Evolutionary conservation across 2,797 vertebrate genomes (phyloP).

Genomic region (Periophthalmus magnuspinnatus): DNA sequence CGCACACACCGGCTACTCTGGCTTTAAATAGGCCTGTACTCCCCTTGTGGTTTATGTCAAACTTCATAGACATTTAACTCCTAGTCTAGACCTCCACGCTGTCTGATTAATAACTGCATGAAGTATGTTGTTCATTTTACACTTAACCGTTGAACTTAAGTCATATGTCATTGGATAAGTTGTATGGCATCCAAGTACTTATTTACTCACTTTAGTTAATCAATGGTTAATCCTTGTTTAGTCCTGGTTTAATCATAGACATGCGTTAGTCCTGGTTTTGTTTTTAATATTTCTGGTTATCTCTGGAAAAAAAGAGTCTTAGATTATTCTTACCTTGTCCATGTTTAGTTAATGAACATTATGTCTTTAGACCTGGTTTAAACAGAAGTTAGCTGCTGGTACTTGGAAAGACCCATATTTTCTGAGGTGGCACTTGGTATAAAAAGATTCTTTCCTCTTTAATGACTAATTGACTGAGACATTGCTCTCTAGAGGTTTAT

Average conservation of each 20-base stretch:
- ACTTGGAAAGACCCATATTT: not conserved
- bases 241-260: not conserved
- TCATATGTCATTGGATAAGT: not conserved
- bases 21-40: slow-evolving; percentile 76
- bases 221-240: not conserved
- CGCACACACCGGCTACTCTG: slow-evolving; percentile 56
- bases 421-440: not conserved
- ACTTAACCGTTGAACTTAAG: not conserved
- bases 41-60: slow-evolving; percentile 69
- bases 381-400: not conserved
- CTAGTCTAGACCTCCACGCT: slow-evolving; percentile 22
- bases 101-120: slow-evolving; percentile 12
- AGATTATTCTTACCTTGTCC: not conserved
- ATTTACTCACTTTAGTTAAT: not conserved
- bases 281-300: not conserved
- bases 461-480: not conserved
- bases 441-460: not conserved
- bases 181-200: not conserved
- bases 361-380: not conserved
- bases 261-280: not conserved
- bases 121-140: slow-evolving; percentile 17
- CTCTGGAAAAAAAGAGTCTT: not conserved
- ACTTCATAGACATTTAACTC: slow-evolving; percentile 53
- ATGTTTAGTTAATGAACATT: not conserved
- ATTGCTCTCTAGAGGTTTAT: not conserved